Conservation (phyloP, 2,113 vertebrate genomes). For the Pionites leucogaster region DNA sequence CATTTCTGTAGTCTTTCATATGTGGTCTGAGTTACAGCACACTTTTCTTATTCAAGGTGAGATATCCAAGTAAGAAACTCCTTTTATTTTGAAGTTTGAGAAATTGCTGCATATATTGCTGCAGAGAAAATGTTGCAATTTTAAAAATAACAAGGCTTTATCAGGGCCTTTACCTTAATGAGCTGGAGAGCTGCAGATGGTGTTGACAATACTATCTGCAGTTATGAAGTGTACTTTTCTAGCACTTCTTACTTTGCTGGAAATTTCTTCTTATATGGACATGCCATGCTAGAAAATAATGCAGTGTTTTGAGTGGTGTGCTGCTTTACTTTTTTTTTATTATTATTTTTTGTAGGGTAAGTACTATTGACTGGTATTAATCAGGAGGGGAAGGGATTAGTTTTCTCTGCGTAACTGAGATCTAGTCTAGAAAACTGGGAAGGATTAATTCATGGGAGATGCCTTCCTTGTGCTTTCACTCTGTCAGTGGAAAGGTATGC, state of each 20-base stretch:
- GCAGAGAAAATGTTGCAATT: background rate
- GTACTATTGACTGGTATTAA: background rate
- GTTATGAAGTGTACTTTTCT: background rate
- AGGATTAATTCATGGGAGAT: background rate
- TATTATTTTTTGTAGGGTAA: background rate
- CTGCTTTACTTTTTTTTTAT: background rate
- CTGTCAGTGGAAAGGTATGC: background rate
- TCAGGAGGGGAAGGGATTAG: accelerated
- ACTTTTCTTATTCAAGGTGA: background rate
- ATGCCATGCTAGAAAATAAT: background rate
- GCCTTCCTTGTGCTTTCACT: background rate
- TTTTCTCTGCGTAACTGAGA: background rate
- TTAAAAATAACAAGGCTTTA: background rate
- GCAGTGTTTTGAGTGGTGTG: background rate
- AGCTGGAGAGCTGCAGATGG: slow-evolving; percentile 80
- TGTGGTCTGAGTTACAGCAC: background rate
- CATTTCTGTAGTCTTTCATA: background rate
- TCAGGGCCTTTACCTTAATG: background rate
- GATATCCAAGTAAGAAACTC: background rate
- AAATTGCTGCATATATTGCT: background rate
- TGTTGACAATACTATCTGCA: slow-evolving; percentile 43
- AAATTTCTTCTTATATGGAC: background rate
- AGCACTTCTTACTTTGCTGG: background rate
- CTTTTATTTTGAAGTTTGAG: background rate
- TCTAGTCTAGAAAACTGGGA: background rate